phyloP scores from a whole-genome alignment of 1,140 invertebrate species.

The Dinoponera quadriceps region DNA sequence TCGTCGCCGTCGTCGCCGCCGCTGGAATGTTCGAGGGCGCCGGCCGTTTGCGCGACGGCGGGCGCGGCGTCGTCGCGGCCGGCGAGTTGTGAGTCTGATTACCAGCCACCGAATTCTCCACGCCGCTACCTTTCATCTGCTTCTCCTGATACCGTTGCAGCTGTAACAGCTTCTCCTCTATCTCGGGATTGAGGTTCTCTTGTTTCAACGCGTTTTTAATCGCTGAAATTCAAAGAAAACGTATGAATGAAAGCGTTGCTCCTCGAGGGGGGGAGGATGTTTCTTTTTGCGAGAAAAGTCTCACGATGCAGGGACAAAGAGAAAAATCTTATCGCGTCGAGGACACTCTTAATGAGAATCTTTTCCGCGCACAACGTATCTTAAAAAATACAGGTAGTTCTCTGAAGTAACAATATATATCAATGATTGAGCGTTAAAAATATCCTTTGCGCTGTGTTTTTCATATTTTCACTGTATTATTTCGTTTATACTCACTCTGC shows the following conservation, averaged over 20 bases:
- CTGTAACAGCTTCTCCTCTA: conserved; percentile 96
- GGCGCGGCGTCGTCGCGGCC: conserved; percentile 73
- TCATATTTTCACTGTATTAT: neutral
- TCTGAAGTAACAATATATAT: too few species aligned
- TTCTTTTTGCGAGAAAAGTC: too few species aligned
- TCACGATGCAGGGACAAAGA: too few species aligned
- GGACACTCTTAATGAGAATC: too few species aligned
- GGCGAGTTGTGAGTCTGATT: conserved; percentile 77
- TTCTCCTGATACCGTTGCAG: conserved; percentile 95
- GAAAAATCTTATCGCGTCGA: too few species aligned
- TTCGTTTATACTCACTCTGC: conserved; percentile 90
- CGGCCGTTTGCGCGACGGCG: conserved; percentile 81
- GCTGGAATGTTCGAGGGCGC: conserved; percentile 71
- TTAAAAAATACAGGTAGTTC: neutral
- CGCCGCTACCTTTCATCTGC: conserved; percentile 88
- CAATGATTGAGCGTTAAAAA: too few species aligned
- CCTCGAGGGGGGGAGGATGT: neutral
- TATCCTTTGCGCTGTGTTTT: neutral
- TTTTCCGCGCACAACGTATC: too few species aligned
- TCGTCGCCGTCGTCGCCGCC: conserved; percentile 57
- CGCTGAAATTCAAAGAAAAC: conserved; percentile 85
- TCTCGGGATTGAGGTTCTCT: conserved; percentile 96
- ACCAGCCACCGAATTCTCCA: conserved; percentile 75
- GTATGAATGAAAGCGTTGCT: neutral
- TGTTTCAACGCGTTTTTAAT: conserved; percentile 94